Evolutionary conservation across 2,888 invertebrate species (phyloP), one percentile per base, ranked within the genome.

Genomic region (Leptodirus hochenwartii): DNA sequence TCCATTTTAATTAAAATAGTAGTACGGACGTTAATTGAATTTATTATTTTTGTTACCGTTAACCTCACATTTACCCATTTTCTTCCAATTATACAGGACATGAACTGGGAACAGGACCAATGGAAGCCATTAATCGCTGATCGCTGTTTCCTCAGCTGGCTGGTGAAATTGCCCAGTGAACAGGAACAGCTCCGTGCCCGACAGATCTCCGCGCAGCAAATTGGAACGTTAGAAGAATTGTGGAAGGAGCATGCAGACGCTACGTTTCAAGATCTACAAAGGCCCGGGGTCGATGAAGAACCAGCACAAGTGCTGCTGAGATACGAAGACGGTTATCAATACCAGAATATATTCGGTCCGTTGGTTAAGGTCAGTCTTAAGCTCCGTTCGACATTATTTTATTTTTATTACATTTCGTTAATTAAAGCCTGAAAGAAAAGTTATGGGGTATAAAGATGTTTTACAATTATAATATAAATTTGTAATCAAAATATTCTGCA

Each of bases 171-270:
- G n/a, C 98, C 98, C 10, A 79, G 82, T 0, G 95, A 96, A 49
- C 82, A 93, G 45, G 96, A 98, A 47, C 95, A 95, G 56, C 61
- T 90, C 46, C 65, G 96, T 40, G 91, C 95, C 0, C 70, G 96
- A 2, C 96, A 98, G 59, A 90, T 99, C 35, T 85, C 91, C 1
- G 91, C 95, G 0, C 84, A 87, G 44, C 95, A 98, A 58, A 96
- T 96, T 33, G 90, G 91, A 43, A 91, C 93, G 45, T 64, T 99
- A 17, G 98, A 99, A 59, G 98, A 99, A 51, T 56, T 99, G 15
- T 99, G 98, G 98, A 90, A 95, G 45, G 95, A 95, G 42, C 95
- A 96, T 47, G 84, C 90, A 4, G 91, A 95, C 45, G 96, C 98
- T 1, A 91, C 91, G 5, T 84, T 98, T 47, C 93, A 95, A 54